Base-by-base conservation (phyloP, 2,888 invertebrate species). In the Synergus japonicus region DNA sequence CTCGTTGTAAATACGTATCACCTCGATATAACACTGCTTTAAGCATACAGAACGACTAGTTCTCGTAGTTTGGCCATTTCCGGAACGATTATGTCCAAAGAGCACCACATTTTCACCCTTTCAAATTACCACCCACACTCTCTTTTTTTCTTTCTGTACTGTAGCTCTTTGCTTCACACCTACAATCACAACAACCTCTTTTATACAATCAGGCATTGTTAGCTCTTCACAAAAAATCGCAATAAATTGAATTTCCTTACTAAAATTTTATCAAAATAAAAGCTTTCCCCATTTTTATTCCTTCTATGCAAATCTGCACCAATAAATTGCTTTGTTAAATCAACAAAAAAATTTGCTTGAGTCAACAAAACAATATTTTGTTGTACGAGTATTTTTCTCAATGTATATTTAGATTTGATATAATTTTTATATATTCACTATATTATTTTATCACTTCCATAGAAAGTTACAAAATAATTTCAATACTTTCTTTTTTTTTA, bases 31-130 rank as follows among this genome's bases (percentile, higher is more conserved):
- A 58, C 54, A 73, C 54, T 37, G n/a, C 54, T 73, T 41, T 18
- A 73, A 58, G 37, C 37, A 5, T 9, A 15, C 54, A 29, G 37
- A 54, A 73, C 54, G 37, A 73, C 54, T 58, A 49, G 54, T 83
- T 83, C 81, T 77, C 79, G 65, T 77, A 78, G 67, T 43, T 78
- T 44, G 66, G 76, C 82, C 78, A 81, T 83, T 83, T 78, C 49
- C 78, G 58, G 54, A 82, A 83, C 79, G 82, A 81, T 77, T 82
- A 83, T 82, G 76, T 79, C 76, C 69, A 79, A 69, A 78, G 79
- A 78, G 81, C 73, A 82, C 78, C 76, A 73, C 79, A 63, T 83
- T 81, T 80, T 81, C 81, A 80, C 83, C 66, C 58, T 80, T 76
- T 80, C 58, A 65, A 79, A 81, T 81, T 79, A 76, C 76, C 73